A percentile compares a stretch with the other conserved stretches of the same genome.
phyloP scores from a whole-genome alignment of 2,797 vertebrate genomes.

The Chrysocyon brachyurus region DNA sequence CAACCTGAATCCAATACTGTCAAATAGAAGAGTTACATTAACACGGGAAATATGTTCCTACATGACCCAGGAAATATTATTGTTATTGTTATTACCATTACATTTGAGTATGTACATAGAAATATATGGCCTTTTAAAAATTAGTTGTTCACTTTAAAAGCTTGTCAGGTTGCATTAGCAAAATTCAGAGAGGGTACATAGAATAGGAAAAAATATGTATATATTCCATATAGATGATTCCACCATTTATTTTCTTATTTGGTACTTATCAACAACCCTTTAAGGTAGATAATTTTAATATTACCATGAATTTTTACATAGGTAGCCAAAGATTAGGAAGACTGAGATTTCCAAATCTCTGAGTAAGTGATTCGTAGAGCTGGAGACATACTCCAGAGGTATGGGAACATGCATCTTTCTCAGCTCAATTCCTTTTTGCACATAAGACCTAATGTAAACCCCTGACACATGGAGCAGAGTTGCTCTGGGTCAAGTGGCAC shows the following conservation, averaged over 20 bases:
- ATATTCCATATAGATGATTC: background rate
- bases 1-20: background rate
- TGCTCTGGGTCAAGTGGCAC: background rate
- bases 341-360: background rate
- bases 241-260: background rate
- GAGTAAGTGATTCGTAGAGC: background rate
- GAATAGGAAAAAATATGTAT: background rate
- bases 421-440: background rate
- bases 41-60: background rate
- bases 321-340: constrained; percentile 1
- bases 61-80: background rate
- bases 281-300: constrained; percentile 39
- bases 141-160: constrained; percentile 24
- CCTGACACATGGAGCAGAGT: background rate
- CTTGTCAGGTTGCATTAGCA: background rate
- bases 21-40: constrained; percentile 36
- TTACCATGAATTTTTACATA: background rate
- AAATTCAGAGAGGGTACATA: constrained; percentile 11
- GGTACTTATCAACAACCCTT: background rate
- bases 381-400: background rate
- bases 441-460: background rate
- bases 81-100: background rate
- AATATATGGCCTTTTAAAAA: background rate
- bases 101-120: background rate
- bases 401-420: background rate